These are phyloP conservation scores for Orientallactaga bullata DNA, from an alignment of 2,113 vertebrate genomes.

Conservation along the genomic window DNA sequence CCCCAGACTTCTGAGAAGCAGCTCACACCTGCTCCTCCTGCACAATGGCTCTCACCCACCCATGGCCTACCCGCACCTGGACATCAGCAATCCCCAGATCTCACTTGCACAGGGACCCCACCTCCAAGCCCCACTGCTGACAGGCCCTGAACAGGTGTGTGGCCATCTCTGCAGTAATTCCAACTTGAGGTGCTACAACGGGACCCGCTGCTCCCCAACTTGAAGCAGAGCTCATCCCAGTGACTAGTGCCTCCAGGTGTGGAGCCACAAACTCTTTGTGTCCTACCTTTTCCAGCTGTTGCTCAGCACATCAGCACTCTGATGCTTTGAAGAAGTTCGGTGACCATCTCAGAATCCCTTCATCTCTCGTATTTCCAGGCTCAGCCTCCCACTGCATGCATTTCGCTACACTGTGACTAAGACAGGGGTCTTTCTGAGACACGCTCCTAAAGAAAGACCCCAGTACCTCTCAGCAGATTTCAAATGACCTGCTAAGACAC, in stretches of 20 bases:
- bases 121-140: too few relatives aligned
- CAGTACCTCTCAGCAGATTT: not conserved
- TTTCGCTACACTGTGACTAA: not conserved
- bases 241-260: not conserved
- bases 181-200: not conserved
- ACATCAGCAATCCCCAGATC: not conserved
- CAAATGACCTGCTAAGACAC: not conserved
- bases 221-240: too few relatives aligned
- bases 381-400: not conserved
- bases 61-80: not conserved
- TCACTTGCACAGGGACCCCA: accelerated
- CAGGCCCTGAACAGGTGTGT: not conserved
- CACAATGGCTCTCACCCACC: too few relatives aligned
- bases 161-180: not conserved
- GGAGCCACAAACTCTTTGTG: accelerated
- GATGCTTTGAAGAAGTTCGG: not conserved
- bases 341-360: not conserved
- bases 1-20: not conserved
- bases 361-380: accelerated
- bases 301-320: not conserved
- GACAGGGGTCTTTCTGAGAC: not conserved
- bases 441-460: not conserved
- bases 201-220: too few relatives aligned
- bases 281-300: accelerated
- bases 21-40: not conserved